Percentiles rank a stretch among this genome's conserved stretches.
These are phyloP conservation scores for Centrocercus urophasianus DNA, from an alignment of 2,113 vertebrate species.

Conservation along the genomic window DNA sequence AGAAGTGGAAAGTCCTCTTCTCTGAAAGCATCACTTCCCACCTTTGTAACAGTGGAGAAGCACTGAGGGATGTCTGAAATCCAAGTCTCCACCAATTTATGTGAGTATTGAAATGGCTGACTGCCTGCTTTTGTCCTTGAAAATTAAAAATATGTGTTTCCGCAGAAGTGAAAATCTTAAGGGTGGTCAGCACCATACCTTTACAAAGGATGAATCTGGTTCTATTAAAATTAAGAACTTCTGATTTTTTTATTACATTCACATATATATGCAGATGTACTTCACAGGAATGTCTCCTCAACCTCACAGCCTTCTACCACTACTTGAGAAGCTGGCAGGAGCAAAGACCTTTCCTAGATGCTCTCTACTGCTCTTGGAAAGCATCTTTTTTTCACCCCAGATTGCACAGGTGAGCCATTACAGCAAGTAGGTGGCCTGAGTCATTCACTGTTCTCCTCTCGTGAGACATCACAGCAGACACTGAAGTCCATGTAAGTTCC, in stretches of 20 bases:
- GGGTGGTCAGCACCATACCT: background rate
- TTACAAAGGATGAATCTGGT: background rate
- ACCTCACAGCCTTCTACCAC: background rate
- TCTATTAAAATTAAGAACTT: background rate
- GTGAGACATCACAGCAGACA: background rate
- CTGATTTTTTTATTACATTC: background rate
- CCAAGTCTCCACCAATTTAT: background rate
- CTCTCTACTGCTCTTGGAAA: background rate
- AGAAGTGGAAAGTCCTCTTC: background rate
- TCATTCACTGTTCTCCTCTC: background rate
- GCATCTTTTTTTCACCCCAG: background rate
- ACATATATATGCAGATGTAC: background rate
- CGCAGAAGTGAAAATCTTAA: background rate
- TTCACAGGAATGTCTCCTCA: background rate
- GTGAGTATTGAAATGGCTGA: background rate
- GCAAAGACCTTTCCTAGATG: background rate
- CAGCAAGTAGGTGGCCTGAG: background rate
- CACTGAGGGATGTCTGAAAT: background rate
- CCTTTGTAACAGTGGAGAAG: background rate
- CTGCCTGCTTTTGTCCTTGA: background rate
- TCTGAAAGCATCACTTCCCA: background rate
- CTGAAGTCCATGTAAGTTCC: background rate
- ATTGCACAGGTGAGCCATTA: background rate
- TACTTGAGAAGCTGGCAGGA: background rate
- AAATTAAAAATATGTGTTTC: background rate